A percentile compares a stretch with the other conserved stretches of the same genome.
These are phyloP conservation scores for Cyaniris semiargus DNA, from an alignment of 2,888 invertebrate genomes.

Conservation along the genomic window DNA sequence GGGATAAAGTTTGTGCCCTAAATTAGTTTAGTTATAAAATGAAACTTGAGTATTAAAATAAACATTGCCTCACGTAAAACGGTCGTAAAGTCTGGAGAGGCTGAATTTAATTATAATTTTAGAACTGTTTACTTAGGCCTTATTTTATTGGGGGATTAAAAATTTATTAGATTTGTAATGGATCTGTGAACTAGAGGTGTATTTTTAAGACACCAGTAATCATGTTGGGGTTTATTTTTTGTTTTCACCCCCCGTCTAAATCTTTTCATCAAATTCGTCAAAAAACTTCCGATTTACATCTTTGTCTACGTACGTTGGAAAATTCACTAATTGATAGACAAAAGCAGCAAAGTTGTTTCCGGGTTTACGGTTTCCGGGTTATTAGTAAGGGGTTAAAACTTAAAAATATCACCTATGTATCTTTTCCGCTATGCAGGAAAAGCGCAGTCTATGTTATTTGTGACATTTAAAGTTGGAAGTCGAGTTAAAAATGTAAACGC, in stretches of 20 bases:
- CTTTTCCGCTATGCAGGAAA: neutral
- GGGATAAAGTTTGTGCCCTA: neutral
- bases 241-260: too few relatives aligned
- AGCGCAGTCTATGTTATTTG: neutral
- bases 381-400: too few relatives aligned
- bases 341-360: too few relatives aligned
- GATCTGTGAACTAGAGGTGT: too few relatives aligned
- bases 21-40: neutral
- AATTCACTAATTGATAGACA: too few relatives aligned
- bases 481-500: slow-evolving; percentile 41
- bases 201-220: too few relatives aligned
- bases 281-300: too few relatives aligned
- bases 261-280: too few relatives aligned
- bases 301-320: too few relatives aligned
- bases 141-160: neutral
- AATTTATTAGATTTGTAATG: neutral
- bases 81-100: neutral
- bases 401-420: neutral
- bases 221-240: too few relatives aligned
- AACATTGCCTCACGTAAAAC: neutral
- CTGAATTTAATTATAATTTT: neutral
- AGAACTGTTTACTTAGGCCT: neutral
- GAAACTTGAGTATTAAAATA: slow-evolving; percentile 2
- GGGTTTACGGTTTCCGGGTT: too few relatives aligned
- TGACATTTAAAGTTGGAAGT: slow-evolving; percentile 32